phyloP scores from a whole-genome alignment of 2,888 invertebrate genomes.

The Noctua janthina region DNA sequence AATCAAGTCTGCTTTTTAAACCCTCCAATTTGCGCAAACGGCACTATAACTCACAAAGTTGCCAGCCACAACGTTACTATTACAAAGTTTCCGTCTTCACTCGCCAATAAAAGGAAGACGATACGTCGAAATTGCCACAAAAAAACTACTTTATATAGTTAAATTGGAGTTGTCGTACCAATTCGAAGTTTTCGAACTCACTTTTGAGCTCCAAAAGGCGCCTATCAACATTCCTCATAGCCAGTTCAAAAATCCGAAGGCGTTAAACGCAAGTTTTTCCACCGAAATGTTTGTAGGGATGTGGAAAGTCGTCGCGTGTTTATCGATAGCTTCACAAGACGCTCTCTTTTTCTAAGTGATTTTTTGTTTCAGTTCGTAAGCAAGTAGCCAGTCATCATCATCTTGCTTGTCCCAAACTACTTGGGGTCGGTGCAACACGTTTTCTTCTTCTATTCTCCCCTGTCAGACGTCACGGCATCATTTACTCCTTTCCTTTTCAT shows the following conservation, averaged over 20 bases:
- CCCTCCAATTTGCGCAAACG: slow-evolving; percentile 19
- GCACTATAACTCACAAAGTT: slow-evolving; percentile 18
- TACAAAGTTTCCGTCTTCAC: slow-evolving; percentile 26
- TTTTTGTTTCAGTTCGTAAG: background rate
- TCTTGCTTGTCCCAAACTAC: too few relatives aligned
- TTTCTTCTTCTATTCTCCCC: too few relatives aligned
- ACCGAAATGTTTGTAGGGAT: slow-evolving; percentile 34
- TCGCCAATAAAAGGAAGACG: slow-evolving; percentile 46
- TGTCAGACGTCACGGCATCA: too few relatives aligned
- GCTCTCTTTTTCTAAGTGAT: background rate
- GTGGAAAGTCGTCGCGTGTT: background rate
- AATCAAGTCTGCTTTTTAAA: background rate
- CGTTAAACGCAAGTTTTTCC: slow-evolving; percentile 73
- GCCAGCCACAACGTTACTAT: slow-evolving; percentile 9
- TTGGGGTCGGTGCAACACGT: too few relatives aligned
- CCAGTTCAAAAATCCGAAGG: slow-evolving; percentile 66
- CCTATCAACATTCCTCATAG: slow-evolving; percentile 69
- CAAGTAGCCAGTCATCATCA: background rate
- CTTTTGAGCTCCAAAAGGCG: slow-evolving; percentile 52
- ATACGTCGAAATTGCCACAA: slow-evolving; percentile 46
- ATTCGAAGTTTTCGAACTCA: slow-evolving; percentile 60
- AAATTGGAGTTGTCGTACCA: slow-evolving; percentile 55
- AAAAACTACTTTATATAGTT: slow-evolving; percentile 55
- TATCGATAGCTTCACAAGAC: slow-evolving; percentile 30
- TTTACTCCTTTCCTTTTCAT: too few relatives aligned